Evolutionary conservation across 2,888 invertebrate genomes (phyloP).

Genomic region (Diachrysia chrysitis): DNA sequence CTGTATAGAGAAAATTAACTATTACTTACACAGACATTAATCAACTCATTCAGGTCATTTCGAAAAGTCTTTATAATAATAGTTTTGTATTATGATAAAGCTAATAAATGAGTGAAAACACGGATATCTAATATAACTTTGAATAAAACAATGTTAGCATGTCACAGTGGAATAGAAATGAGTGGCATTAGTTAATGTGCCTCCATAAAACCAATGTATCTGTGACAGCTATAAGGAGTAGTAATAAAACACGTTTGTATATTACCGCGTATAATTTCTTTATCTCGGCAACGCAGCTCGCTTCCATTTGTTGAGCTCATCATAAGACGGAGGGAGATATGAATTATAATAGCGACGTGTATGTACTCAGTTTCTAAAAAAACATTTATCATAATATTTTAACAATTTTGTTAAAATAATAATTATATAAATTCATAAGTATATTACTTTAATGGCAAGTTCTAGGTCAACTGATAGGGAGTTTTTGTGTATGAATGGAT

Average conservation of each 20-base stretch:
- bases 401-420: too few species aligned
- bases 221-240: constrained; percentile 39
- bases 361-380: constrained; percentile 51
- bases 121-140: not conserved
- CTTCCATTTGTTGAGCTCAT: constrained; percentile 80
- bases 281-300: constrained; percentile 79
- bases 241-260: constrained; percentile 57
- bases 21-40: too few species aligned
- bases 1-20: too few species aligned
- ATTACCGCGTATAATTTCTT: constrained; percentile 80
- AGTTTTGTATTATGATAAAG: too few species aligned
- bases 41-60: too few species aligned
- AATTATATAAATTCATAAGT: too few species aligned
- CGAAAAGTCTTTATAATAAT: too few species aligned
- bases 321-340: constrained; percentile 74
- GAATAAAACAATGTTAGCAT: not conserved
- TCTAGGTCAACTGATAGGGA: too few species aligned
- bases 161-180: not conserved
- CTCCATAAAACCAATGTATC: constrained; percentile 34
- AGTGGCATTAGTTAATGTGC: constrained; percentile 12
- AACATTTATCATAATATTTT: constrained; percentile 23
- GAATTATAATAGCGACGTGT: constrained; percentile 74
- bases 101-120: too few species aligned
- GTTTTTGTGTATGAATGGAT: too few species aligned
- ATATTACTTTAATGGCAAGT: too few species aligned